Evolutionary conservation across 2,113 vertebrate genomes (phyloP).

Genomic region (Pycnonotus jocosus): DNA sequence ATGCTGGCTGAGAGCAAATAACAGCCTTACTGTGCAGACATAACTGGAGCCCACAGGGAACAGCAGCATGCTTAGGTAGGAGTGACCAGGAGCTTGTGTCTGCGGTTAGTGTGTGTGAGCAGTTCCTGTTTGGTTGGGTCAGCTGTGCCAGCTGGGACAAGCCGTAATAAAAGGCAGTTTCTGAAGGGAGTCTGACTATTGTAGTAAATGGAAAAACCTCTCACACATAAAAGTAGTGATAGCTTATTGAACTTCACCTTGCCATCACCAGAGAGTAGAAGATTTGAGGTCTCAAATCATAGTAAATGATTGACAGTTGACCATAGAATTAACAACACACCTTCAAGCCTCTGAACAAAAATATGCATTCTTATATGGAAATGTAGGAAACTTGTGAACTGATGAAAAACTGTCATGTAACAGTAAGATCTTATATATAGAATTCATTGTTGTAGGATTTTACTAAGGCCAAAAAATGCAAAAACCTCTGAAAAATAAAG

Average conservation of each 20-base stretch:
- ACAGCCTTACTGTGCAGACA: not conserved
- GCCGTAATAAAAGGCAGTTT: not conserved
- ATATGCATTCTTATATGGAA: not conserved
- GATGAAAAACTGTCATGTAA: not conserved
- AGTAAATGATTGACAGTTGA: too few species aligned
- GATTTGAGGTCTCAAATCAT: not conserved
- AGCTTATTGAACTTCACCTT: not conserved
- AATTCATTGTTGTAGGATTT: not conserved
- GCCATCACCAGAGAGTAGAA: not conserved
- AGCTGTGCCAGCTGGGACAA: not conserved
- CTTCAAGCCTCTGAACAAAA: not conserved
- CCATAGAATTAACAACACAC: not conserved
- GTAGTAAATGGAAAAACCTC: not conserved
- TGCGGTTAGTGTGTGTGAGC: not conserved
- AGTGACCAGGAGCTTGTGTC: not conserved
- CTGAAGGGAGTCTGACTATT: not conserved
- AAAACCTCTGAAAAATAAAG: not conserved
- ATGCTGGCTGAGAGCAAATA: not conserved
- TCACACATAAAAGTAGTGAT: not conserved
- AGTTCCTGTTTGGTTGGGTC: fast-evolving
- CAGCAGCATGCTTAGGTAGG: not conserved
- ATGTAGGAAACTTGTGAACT: not conserved
- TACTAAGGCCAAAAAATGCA: not conserved
- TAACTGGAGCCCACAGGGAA: not conserved
- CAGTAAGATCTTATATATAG: not conserved